Conservation (phyloP, 2,797 vertebrate genomes). For the Sylvilagus floridanus region DNA sequence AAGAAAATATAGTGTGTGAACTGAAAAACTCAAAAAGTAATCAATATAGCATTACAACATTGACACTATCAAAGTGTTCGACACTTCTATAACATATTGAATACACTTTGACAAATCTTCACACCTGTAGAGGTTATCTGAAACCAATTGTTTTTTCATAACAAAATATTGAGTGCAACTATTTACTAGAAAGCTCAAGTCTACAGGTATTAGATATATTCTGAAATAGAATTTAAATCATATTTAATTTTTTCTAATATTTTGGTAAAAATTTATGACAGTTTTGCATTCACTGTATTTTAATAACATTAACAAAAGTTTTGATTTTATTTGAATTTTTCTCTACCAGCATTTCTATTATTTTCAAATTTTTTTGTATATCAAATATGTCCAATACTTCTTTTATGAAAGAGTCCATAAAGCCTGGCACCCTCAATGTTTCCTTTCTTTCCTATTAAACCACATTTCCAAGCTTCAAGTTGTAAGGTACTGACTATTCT, state of each 20-base stretch:
- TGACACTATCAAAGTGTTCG: background rate
- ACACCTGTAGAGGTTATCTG: background rate
- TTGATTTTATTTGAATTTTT: background rate
- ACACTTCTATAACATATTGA: background rate
- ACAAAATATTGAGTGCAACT: background rate
- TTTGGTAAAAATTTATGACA: background rate
- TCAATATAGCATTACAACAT: background rate
- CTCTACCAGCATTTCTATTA: background rate
- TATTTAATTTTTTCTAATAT: background rate
- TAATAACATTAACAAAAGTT: background rate
- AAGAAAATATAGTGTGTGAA: background rate
- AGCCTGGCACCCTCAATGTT: background rate
- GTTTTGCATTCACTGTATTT: background rate
- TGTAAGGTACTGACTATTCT: background rate
- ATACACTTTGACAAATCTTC: background rate
- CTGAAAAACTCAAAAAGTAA: background rate
- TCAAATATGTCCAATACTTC: background rate
- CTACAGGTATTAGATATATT: background rate
- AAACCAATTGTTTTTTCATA: background rate
- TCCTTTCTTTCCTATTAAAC: background rate
- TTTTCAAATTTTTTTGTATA: background rate
- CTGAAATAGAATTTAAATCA: background rate
- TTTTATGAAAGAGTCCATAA: background rate
- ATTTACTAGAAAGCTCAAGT: background rate
- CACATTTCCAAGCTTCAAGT: background rate